Evolutionary conservation across 2,888 invertebrate species (phyloP).

Genomic region (Biston stratarius): DNA sequence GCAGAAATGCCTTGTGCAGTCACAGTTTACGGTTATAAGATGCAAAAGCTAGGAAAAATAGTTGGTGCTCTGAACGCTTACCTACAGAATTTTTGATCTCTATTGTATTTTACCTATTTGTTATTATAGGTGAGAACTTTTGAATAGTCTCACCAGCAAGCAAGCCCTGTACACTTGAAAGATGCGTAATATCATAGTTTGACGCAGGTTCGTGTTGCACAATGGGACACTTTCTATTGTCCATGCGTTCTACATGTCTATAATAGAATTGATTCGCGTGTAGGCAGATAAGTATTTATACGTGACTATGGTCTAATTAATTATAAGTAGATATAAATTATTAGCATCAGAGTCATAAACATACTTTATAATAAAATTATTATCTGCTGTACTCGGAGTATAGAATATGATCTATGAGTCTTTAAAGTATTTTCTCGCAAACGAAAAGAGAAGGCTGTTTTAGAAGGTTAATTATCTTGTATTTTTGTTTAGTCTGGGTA

Average conservation of each 20-base stretch:
- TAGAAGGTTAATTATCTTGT: no score
- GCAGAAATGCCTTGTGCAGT: constrained; percentile 40
- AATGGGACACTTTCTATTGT: constrained; percentile 23
- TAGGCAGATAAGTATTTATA: not conserved
- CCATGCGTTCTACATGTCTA: constrained; percentile 4
- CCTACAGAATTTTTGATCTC: not conserved
- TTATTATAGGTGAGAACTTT: not conserved
- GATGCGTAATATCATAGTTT: constrained; percentile 1
- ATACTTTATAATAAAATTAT: no score
- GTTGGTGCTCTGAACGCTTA: not conserved
- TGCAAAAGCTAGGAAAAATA: not conserved
- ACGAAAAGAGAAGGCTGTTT: no score
- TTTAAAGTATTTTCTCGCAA: no score
- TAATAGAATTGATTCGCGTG: not conserved
- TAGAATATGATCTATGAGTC: no score
- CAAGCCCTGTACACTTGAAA: not conserved
- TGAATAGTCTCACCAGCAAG: not conserved
- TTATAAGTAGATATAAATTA: no score
- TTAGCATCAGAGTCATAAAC: no score
- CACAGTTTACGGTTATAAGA: constrained; percentile 16
- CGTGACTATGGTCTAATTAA: not conserved
- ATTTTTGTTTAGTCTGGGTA: no score
- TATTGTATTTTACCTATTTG: not conserved
- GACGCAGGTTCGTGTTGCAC: constrained; percentile 12
- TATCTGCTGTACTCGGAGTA: no score